These are phyloP conservation scores for Cyphomyrus plagiostoma DNA, from an alignment of 2,113 vertebrate genomes.

Conservation along the genomic window DNA sequence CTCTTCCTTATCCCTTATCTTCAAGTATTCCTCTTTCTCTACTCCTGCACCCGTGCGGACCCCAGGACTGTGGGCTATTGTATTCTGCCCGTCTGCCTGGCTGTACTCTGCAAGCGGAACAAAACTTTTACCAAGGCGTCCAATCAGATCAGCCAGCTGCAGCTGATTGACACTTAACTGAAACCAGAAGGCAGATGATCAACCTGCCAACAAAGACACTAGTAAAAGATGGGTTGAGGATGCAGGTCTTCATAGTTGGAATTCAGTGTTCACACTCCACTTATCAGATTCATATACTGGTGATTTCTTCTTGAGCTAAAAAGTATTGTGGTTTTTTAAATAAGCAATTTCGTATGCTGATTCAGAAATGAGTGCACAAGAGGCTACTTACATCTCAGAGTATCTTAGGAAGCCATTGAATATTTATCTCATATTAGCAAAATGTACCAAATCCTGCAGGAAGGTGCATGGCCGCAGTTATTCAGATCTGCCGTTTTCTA, in stretches of 20 bases:
- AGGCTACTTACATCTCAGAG: neutral
- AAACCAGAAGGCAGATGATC: neutral
- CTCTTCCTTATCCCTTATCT: slow-evolving; percentile 88
- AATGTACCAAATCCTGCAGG: neutral
- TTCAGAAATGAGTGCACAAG: neutral
- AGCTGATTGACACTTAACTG: slow-evolving; percentile 80
- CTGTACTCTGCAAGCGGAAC: slow-evolving; percentile 84
- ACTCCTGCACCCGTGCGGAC: slow-evolving; percentile 91
- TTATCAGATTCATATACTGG: neutral
- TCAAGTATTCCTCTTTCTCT: slow-evolving; percentile 94
- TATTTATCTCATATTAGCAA: neutral
- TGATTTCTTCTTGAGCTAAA: neutral
- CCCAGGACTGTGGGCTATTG: slow-evolving; percentile 90
- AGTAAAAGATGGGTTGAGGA: neutral
- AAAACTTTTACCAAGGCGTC: slow-evolving; percentile 76
- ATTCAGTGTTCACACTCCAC: neutral
- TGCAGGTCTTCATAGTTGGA: neutral
- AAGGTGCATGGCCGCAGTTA: neutral
- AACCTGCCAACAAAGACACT: neutral
- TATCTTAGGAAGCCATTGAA: neutral
- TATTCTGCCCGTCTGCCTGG: slow-evolving; percentile 87
- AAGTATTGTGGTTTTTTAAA: neutral
- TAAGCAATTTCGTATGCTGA: neutral
- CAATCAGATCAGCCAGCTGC: slow-evolving; percentile 80
- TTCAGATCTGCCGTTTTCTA: neutral